Percentiles rank a stretch among this genome's conserved stretches.
These are phyloP conservation scores for Psittacula derbiana DNA, from an alignment of 2,797 vertebrate species.

Conservation along the genomic window DNA sequence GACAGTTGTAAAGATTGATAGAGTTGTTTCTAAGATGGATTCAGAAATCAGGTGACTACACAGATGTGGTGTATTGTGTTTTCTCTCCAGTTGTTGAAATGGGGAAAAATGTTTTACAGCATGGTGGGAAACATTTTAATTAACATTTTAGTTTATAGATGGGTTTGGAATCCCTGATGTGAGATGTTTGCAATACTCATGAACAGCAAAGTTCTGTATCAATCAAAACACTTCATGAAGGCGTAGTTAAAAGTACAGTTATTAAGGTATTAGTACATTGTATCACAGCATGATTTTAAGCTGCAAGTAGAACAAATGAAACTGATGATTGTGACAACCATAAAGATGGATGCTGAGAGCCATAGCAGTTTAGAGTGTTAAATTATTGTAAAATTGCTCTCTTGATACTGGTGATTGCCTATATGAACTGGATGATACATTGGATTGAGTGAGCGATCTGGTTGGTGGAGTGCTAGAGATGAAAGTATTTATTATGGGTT, in stretches of 20 bases:
- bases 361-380: not conserved
- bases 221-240: not conserved
- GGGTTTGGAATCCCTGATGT: not conserved
- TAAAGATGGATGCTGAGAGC: not conserved
- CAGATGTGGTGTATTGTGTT: not conserved
- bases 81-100: not conserved
- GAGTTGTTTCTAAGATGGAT: not conserved
- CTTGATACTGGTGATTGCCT: not conserved
- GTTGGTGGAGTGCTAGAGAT: not conserved
- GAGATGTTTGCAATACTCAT: not conserved
- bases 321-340: not conserved
- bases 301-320: not conserved
- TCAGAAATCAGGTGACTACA: not conserved
- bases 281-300: not conserved
- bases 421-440: not conserved
- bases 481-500: not conserved
- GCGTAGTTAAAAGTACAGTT: not conserved
- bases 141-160: not conserved
- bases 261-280: not conserved
- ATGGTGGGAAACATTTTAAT: not conserved
- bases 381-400: not conserved
- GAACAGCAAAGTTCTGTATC: not conserved
- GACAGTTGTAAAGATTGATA: not conserved
- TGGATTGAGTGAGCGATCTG: not conserved
- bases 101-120: not conserved